phyloP scores from a whole-genome alignment of 2,888 invertebrate genomes.

The Cylloceria caligata region DNA sequence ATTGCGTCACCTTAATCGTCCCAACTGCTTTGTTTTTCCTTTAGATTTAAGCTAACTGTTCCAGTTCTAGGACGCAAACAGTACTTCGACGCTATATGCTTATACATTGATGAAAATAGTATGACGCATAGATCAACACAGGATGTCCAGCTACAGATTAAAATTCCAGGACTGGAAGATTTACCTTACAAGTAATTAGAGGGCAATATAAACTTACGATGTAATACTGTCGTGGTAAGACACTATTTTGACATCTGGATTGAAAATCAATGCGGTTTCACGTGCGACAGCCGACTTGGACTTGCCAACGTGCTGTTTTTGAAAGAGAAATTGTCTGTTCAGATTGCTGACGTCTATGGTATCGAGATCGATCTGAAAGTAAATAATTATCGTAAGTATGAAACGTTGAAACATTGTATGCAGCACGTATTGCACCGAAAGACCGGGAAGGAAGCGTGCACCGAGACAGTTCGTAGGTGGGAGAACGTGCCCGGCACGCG shows the following conservation, averaged over 20 bases:
- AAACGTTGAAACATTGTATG: background rate
- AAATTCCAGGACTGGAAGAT: conserved; percentile 14
- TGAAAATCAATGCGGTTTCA: conserved; percentile 94
- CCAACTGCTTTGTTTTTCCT: too few relatives aligned
- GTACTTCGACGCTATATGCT: too few relatives aligned
- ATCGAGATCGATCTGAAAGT: conserved; percentile 97
- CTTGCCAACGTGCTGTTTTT: conserved; percentile 98
- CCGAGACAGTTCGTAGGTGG: background rate
- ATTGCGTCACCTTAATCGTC: too few relatives aligned
- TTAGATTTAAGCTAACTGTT: too few relatives aligned
- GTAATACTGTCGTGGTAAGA: conserved; percentile 97
- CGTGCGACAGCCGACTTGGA: conserved; percentile 97
- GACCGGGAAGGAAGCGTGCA: conserved; percentile 5
- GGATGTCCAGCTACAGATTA: too few relatives aligned
- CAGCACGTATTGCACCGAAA: background rate
- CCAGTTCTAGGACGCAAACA: too few relatives aligned
- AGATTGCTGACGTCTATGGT: conserved; percentile 99
- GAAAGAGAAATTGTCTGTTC: conserved; percentile 99
- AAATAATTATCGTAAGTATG: background rate
- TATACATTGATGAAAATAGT: too few relatives aligned
- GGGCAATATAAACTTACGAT: conserved; percentile 87
- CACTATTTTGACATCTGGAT: conserved; percentile 94
- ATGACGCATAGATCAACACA: too few relatives aligned
- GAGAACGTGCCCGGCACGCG: conserved; percentile 18
- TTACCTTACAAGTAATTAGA: background rate